Percentiles rank a stretch among this genome's conserved stretches.
Conservation (phyloP, 2,797 vertebrate genomes). For the Antrozous pallidus region DNA sequence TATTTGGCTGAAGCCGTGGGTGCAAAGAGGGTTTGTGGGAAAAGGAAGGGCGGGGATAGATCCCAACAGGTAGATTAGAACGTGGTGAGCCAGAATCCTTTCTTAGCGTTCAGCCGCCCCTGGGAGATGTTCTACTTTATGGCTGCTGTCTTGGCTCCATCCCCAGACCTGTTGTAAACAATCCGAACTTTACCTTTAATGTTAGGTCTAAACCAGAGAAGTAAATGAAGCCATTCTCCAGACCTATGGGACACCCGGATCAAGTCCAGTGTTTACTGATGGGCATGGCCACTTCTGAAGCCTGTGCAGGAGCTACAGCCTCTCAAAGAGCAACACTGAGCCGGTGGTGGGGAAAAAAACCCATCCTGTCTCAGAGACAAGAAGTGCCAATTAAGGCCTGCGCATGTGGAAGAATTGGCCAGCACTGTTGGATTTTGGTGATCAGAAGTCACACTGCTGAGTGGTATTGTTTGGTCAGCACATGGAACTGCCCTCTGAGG, state of each 20-base stretch:
- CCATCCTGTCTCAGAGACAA: neutral
- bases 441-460: neutral
- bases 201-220: neutral
- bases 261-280: neutral
- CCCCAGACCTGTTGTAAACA: neutral
- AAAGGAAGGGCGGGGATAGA: neutral
- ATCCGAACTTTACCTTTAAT: neutral
- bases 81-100: accelerated
- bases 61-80: neutral
- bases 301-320: neutral
- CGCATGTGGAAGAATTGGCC: neutral
- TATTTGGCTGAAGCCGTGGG: neutral
- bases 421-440: neutral
- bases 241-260: neutral
- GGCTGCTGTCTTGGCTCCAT: neutral
- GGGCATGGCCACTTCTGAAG: neutral
- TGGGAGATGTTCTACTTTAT: neutral
- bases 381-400: too few species aligned
- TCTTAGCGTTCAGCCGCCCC: too few species aligned
- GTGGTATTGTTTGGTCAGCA: accelerated
- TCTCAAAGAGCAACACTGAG: neutral
- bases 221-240: neutral
- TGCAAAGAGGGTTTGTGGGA: neutral
- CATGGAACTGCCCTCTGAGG: neutral
- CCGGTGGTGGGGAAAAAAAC: neutral